Evolutionary conservation across 37 sponge, comb jelly and placozoan genomes (phyloP).

Genomic region (Theonella swinhoei): DNA sequence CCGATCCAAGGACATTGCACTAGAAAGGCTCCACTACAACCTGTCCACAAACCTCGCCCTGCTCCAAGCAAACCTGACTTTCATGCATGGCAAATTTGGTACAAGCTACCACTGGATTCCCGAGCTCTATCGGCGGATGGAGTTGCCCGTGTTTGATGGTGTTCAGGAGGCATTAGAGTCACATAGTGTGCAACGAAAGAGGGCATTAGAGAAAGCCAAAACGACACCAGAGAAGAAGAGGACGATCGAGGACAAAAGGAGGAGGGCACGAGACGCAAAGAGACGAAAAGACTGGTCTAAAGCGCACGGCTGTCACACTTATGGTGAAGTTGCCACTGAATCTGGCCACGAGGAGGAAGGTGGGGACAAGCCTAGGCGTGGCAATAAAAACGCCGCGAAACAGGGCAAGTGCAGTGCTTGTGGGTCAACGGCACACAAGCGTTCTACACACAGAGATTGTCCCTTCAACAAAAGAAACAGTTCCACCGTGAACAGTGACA

Average conservation of each 20-base stretch:
- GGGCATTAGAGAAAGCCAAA: neutral
- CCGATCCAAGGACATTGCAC: conserved; percentile 1
- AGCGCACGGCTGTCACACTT: conserved; percentile 8
- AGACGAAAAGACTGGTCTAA: neutral
- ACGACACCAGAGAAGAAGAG: no score
- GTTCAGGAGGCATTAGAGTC: neutral
- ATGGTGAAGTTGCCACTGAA: neutral
- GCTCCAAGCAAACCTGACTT: conserved; percentile 26
- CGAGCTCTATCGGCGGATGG: conserved; percentile 4
- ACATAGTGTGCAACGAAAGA: neutral
- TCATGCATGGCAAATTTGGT: neutral
- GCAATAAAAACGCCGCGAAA: neutral
- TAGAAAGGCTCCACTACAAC: conserved; percentile 23
- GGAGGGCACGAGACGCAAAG: neutral
- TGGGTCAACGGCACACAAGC: neutral
- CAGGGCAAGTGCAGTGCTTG: neutral
- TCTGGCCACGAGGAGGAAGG: neutral
- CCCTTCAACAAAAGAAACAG: conserved; percentile 19
- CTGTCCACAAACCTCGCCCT: conserved; percentile 30
- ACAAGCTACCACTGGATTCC: conserved; percentile 27
- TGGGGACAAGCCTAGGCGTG: neutral
- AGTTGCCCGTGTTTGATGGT: conserved; percentile 11
- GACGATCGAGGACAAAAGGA: neutral
- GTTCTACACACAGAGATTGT: neutral
- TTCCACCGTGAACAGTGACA: no score